Base-by-base conservation (phyloP, 2,888 invertebrate genomes). In the Venusia cambrica region DNA sequence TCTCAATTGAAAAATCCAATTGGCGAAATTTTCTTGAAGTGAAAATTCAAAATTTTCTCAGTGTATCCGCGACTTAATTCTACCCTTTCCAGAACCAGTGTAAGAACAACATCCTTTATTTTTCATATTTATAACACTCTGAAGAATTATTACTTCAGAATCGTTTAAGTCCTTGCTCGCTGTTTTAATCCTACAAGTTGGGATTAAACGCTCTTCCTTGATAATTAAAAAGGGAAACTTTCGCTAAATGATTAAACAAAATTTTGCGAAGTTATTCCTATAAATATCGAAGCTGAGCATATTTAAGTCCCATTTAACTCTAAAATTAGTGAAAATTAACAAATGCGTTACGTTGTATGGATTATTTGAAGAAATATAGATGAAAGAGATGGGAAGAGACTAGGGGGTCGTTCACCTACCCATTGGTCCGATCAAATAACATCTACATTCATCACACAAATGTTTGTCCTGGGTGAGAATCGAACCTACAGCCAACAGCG, bases 71-170 rank as follows among this genome's bases (percentile, higher is more conserved):
- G 32, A 35, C 64, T 52, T 38, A 50, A 45, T 18, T 55, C 59
- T 66, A 70, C 72, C 67, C 65, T 69, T 67, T 45, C 51, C 46
- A 46, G 51, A n/a, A n/a, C 57, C 54, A 51, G 48, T 45, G 44
- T 51, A 54, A 56, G 57, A 33, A 67, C 59, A 62, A 60, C 62
- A 63, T 65, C 60, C 71, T 75, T 73, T 75, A 74, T 77, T 75
- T 74, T 79, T 72, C 74, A 77, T 79, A 81, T 83, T 84, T 83
- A 78, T 83, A 79, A 78, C 71, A 78, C 75, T 72, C 62, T 30
- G 72, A 81, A 85, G 84, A 87, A 84, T 81, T 87, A 85, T 87
- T 85, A 77, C 73, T 78, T 80, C 67, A 68, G 78, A 85, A 87
- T 84, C 85, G 76, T 81, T 87, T 85, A 87, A 87, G 85, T 85